These are phyloP conservation scores for Hyperoodon ampullatus DNA, from an alignment of 2,113 vertebrate genomes.

Conservation along the genomic window DNA sequence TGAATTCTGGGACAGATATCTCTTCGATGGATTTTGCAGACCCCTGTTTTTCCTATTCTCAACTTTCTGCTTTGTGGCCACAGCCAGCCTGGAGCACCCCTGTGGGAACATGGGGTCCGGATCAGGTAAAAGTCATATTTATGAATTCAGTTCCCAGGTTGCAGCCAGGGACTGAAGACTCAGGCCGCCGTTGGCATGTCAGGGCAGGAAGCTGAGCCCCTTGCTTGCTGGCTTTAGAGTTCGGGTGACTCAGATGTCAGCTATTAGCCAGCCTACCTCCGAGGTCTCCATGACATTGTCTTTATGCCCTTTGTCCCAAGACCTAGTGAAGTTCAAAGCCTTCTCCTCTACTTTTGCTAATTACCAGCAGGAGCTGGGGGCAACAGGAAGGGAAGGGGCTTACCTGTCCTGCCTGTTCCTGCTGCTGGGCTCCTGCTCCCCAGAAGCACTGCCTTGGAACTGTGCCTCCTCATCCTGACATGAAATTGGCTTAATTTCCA, in stretches of 20 bases:
- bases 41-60: neutral
- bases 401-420: neutral
- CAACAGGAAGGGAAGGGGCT: neutral
- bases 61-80: neutral
- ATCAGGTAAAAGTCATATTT: neutral
- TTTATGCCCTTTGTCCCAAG: neutral
- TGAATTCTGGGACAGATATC: neutral
- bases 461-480: neutral
- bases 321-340: neutral
- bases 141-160: neutral
- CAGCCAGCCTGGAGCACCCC: neutral
- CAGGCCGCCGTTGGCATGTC: fast-evolving
- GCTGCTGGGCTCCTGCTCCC: neutral
- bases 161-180: neutral
- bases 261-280: neutral
- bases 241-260: neutral
- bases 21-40: neutral
- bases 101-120: neutral
- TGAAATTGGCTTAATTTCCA: neutral
- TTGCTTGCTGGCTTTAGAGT: neutral
- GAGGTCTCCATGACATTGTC: neutral
- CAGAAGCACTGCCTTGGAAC: neutral
- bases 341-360: neutral
- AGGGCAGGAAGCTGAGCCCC: neutral
- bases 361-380: no score